Base-by-base conservation (phyloP, 2,888 invertebrate species). In the Melanostoma scalare region DNA sequence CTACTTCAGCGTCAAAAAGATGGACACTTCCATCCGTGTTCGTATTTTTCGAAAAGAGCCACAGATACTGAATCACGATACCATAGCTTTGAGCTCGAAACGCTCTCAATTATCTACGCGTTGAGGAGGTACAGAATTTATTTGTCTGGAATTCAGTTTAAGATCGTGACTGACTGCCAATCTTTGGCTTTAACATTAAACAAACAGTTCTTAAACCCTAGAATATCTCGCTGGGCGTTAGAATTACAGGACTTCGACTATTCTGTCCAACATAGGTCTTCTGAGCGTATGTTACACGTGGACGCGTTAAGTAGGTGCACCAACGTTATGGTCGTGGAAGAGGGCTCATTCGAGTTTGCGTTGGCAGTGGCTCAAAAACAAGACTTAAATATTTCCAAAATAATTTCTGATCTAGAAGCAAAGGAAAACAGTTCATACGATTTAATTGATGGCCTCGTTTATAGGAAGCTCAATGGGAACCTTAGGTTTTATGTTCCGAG, bases 1-100 rank as follows among this genome's bases (percentile, higher is more conserved):
- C 6, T 42, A 2, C 8, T 42, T 33, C 87, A 87, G 63, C 48
- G 53, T 30, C 53, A 81, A 55, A 6, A n/a, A 4, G 86, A 87
- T 68, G 73, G 63, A 9, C 85, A 86, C 74, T 87, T 88, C 35
- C 87, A 88, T 46, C 88, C 89, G 3, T 79, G 89, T 31, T 86
- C 81, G 42, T 89, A 86, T 80, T 88, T 87, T 73, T 88, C 88
- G n/a, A 86, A 87, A 73, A 73, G 87, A 71, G 87, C 88, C 0
- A 82, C 88, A 0, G 80, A 69, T 8, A 48, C 71, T 0, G 88
- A 89, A 63, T 46, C 86, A 5, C 86, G 86, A 53, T 88, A 87
- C 73, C 88, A 88, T 67, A 87, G 87, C 71, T 89, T 86, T 86
- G 89, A 89, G 58, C 65, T 89, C 6, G 88, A 89, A 81, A 86